Percentiles rank a stretch among this genome's conserved stretches.
Evolutionary conservation across 2,797 vertebrate species (phyloP).

Genomic region (Channallabes apus): DNA sequence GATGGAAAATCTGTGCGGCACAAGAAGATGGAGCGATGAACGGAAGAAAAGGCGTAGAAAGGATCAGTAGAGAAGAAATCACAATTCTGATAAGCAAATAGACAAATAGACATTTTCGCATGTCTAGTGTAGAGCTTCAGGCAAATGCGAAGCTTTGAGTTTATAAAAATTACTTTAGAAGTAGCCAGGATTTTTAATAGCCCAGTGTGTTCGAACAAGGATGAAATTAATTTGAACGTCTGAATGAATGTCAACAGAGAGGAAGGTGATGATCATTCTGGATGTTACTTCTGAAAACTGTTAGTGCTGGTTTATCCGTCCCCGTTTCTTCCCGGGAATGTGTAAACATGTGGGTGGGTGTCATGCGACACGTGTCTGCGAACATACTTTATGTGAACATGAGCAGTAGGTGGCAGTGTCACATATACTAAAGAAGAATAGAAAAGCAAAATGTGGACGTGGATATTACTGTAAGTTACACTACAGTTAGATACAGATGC

Average conservation of each 20-base stretch:
- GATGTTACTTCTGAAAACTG: background rate
- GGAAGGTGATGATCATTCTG: background rate
- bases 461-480: background rate
- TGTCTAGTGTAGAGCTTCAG: background rate
- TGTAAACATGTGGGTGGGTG: background rate
- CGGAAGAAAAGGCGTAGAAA: constrained; percentile 52
- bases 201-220: background rate
- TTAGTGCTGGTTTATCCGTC: background rate
- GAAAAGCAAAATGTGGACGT: background rate
- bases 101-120: too few relatives aligned
- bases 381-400: background rate
- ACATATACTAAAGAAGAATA: background rate
- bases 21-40: constrained; percentile 51
- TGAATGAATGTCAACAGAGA: background rate
- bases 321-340: background rate
- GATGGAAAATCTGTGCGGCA: constrained; percentile 40
- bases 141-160: background rate
- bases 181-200: background rate
- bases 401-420: constrained; percentile 25
- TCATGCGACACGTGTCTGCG: background rate
- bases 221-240: background rate
- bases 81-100: background rate
- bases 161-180: background rate
- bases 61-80: constrained; percentile 32
- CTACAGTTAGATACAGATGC: background rate